These are phyloP conservation scores for Sarcophaga subvicina DNA, from an alignment of 2,888 invertebrate species.

Conservation along the genomic window DNA sequence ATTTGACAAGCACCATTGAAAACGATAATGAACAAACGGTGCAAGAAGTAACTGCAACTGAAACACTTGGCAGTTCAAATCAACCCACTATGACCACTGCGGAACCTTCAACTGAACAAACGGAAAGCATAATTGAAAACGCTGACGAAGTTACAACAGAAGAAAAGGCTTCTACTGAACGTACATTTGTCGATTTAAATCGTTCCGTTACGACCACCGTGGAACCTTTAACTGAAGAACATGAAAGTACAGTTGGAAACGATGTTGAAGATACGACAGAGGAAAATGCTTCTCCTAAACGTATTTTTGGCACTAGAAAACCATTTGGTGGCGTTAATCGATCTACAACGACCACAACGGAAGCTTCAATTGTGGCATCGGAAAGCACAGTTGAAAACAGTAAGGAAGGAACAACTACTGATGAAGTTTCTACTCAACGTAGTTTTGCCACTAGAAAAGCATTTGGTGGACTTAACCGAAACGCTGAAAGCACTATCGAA, in stretches of 20 bases:
- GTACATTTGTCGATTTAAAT: neutral
- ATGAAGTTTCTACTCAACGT: neutral
- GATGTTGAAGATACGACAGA: neutral
- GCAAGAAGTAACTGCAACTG: neutral
- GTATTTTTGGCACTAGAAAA: neutral
- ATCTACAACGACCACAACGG: constrained; percentile 6
- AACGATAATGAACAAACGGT: neutral
- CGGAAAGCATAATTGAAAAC: neutral
- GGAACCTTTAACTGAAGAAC: neutral
- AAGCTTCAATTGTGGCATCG: neutral
- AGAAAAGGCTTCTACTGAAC: neutral
- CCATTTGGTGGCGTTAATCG: constrained; percentile 1
- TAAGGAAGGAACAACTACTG: neutral
- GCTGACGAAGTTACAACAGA: constrained; percentile 8
- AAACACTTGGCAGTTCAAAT: constrained; percentile 7
- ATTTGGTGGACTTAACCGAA: constrained; percentile 29
- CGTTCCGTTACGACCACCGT: neutral
- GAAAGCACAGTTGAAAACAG: constrained; percentile 6
- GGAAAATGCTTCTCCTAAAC: neutral
- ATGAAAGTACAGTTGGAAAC: neutral
- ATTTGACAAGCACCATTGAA: constrained; percentile 4
- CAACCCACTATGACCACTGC: neutral
- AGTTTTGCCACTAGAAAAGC: constrained; percentile 8
- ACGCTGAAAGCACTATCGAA: constrained; percentile 20
- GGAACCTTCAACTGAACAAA: neutral